Base-by-base conservation (phyloP, 2,888 invertebrate genomes). In the Drosophila mettleri region DNA sequence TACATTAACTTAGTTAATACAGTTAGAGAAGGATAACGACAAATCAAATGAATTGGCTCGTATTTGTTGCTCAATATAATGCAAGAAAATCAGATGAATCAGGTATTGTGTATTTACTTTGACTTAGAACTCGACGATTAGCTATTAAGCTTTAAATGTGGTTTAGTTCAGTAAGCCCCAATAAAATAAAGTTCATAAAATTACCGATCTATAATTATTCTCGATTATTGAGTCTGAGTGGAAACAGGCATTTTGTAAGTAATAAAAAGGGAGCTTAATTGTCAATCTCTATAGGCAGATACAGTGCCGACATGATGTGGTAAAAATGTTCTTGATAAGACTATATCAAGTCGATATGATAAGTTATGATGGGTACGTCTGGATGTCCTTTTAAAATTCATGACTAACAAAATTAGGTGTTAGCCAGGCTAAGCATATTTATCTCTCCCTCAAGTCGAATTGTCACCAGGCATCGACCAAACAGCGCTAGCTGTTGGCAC, bases 131-230 rank as follows among this genome's bases (percentile, higher is more conserved):
- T 59, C 49, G 69, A 54, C 58, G 41, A 66, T 78, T 74, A 68
- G 76, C 60, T 77, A 76, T 86, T 83, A 72, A 77, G 86, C 86
- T 83, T 83, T 86, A 80, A 83, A 80, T 83, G 84, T 83, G 85
- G 84, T 84, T 84, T 83, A 75, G 81, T 33, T 49, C 70, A 74
- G 74, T 84, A 80, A 86, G 78, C 61, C 60, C 54, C 54, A 68
- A 73, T 61, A 69, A 78, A 83, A 83, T 82, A 82, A 82, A 86
- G 63, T 84, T 65, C 81, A 84, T 84, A 59, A 74, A 70, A 71
- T 67, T 65, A 67, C 80, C 64, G 70, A 45, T 52, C 33, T 41
- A 24, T 36, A 53, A 20, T 48, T 45, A 20, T 34, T 54, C 8
- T 65, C 20, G 6, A n/a, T 38, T 22, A 9, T 34, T 22, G 16